Percentiles rank a stretch among this genome's conserved stretches.
phyloP scores from a whole-genome alignment of 2,797 vertebrate genomes.

The Lithobates pipiens region DNA sequence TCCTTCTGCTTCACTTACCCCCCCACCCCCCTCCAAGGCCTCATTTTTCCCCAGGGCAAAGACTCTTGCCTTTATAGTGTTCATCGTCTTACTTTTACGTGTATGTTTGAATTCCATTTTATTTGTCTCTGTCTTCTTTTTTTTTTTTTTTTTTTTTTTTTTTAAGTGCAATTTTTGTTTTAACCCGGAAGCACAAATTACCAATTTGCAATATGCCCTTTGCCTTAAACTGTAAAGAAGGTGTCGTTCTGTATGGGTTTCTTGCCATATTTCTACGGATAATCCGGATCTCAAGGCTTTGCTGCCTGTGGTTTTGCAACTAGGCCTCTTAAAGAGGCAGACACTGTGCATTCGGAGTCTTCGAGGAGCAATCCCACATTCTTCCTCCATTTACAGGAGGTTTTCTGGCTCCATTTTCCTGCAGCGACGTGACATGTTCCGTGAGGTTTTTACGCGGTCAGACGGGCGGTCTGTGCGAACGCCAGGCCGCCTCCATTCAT shows the following conservation, averaged over 20 bases:
- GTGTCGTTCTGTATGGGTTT: conserved; percentile 57
- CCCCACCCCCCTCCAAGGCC: not conserved
- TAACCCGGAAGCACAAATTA: not conserved
- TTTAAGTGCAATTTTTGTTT: too few relatives aligned
- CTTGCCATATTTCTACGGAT: not conserved
- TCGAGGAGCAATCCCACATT: not conserved
- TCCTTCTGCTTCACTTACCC: not conserved
- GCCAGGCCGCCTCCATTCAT: not conserved
- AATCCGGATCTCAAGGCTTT: conserved; percentile 44
- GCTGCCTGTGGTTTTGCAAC: conserved; percentile 11
- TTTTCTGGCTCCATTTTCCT: conserved; percentile 6
- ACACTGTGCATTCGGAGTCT: not conserved
- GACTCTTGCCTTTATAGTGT: not conserved
- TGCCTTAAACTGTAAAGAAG: not conserved
- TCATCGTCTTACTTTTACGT: not conserved
- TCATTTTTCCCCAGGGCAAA: not conserved
- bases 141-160: not conserved
- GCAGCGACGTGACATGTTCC: not conserved
- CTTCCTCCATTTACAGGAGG: not conserved
- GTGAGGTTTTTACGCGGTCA: not conserved
- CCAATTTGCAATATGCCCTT: not conserved
- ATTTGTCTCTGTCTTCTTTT: not conserved
- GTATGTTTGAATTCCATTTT: not conserved
- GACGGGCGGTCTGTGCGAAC: not conserved
- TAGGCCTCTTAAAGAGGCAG: conserved; percentile 60